phyloP scores from a whole-genome alignment of 92 coral and sea anemone genomes.

The Bergia puertoricense region DNA sequence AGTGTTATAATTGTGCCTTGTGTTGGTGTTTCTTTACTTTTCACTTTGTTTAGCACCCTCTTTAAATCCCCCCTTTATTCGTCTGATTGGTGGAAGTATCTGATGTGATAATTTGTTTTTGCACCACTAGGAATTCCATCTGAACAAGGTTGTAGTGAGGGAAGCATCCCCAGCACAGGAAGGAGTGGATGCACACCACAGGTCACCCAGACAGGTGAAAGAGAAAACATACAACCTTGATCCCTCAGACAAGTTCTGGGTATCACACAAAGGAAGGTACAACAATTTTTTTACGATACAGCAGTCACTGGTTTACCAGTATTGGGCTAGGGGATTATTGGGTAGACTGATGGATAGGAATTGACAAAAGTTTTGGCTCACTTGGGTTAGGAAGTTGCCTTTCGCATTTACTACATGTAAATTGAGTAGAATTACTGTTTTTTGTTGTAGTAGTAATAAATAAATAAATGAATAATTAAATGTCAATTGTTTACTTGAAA shows the following conservation, averaged over 20 bases:
- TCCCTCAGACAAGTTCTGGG: constrained; percentile 87
- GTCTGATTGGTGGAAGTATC: neutral
- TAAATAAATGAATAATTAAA: too few relatives aligned
- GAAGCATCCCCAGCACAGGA: constrained; percentile 60
- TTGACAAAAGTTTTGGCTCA: neutral
- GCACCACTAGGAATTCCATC: constrained; percentile 75
- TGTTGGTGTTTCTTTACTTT: neutral
- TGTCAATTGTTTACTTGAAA: too few relatives aligned
- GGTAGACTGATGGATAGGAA: neutral
- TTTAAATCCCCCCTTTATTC: neutral
- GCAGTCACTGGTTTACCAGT: neutral
- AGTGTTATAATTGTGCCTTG: too few relatives aligned
- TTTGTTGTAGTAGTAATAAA: too few relatives aligned
- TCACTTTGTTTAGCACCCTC: neutral
- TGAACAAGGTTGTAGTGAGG: constrained; percentile 85
- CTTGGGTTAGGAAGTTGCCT: too few relatives aligned
- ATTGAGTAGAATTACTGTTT: too few relatives aligned
- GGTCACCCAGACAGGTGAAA: constrained; percentile 86
- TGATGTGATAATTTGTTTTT: neutral
- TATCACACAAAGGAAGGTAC: constrained; percentile 94
- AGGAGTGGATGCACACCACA: constrained; percentile 87
- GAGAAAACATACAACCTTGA: constrained; percentile 87
- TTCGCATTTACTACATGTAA: too few relatives aligned
- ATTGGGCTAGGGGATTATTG: neutral
- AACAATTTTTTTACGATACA: neutral